A percentile compares a stretch with the other conserved stretches of the same genome.
These are phyloP conservation scores for Clepsis dumicolana DNA, from an alignment of 2,888 invertebrate genomes.

Conservation along the genomic window DNA sequence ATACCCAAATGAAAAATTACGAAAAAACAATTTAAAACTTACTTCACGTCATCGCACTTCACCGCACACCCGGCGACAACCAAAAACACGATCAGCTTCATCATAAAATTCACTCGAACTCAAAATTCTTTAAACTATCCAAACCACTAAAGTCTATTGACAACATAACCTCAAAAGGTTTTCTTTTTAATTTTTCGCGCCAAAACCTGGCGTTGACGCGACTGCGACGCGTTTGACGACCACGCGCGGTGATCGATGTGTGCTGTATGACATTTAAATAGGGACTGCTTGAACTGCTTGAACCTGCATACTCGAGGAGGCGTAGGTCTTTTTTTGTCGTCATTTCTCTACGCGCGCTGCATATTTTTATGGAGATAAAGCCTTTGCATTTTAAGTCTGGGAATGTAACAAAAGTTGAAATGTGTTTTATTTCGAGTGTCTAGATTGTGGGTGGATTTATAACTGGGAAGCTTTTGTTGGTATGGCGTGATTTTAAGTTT, in stretches of 20 bases:
- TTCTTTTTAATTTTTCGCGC: slow-evolving; percentile 49
- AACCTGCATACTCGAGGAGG: slow-evolving; percentile 37
- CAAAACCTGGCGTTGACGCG: slow-evolving; percentile 57
- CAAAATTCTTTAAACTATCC: not conserved
- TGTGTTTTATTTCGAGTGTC: not conserved
- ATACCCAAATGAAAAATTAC: not conserved
- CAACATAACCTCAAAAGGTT: slow-evolving; percentile 21
- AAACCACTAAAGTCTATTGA: not conserved
- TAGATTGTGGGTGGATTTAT: not conserved
- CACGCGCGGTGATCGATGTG: slow-evolving; percentile 58
- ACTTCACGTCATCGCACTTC: slow-evolving; percentile 44
- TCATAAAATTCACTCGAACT: not conserved
- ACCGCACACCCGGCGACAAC: slow-evolving; percentile 43
- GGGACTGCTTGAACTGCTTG: slow-evolving; percentile 39
- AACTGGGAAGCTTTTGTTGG: not conserved
- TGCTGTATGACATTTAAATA: slow-evolving; percentile 59
- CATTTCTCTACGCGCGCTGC: slow-evolving; percentile 24
- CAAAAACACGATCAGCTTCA: slow-evolving; percentile 40
- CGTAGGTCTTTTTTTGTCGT: slow-evolving; percentile 39
- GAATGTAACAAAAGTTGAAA: slow-evolving; percentile 5
- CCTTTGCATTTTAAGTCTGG: slow-evolving; percentile 5
- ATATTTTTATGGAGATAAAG: slow-evolving; percentile 34
- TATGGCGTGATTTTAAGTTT: too few relatives aligned
- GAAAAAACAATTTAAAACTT: slow-evolving; percentile 10
- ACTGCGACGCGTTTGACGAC: slow-evolving; percentile 49